These are phyloP conservation scores for Phalangium opilio DNA, from an alignment of 2,888 invertebrate species.

Conservation along the genomic window DNA sequence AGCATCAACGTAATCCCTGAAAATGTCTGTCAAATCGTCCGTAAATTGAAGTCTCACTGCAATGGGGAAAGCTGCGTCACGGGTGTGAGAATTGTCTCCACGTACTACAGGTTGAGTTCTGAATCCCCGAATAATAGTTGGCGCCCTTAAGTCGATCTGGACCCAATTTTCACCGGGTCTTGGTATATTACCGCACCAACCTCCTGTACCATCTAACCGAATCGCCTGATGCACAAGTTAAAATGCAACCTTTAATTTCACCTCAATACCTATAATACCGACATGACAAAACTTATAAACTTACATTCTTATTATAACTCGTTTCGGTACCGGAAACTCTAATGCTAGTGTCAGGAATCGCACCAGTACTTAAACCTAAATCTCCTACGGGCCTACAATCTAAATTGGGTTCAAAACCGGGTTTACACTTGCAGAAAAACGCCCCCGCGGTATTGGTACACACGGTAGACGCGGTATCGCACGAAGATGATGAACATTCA, in stretches of 20 bases:
- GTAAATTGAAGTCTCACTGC: slow-evolving; percentile 77
- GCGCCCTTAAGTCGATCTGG: slow-evolving; percentile 61
- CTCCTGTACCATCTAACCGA: slow-evolving; percentile 56
- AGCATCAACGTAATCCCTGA: slow-evolving; percentile 80
- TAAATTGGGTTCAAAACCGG: slow-evolving; percentile 21
- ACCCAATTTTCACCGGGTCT: slow-evolving; percentile 83
- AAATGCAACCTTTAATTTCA: too few relatives aligned
- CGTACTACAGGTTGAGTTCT: slow-evolving; percentile 50
- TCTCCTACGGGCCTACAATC: slow-evolving; percentile 83
- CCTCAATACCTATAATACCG: too few relatives aligned
- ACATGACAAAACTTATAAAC: neutral
- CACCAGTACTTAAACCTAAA: slow-evolving; percentile 70
- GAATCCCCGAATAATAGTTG: slow-evolving; percentile 75
- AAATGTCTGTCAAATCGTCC: slow-evolving; percentile 71
- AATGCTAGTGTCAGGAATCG: slow-evolving; percentile 77
- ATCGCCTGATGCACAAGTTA: too few relatives aligned
- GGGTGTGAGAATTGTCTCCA: slow-evolving; percentile 51
- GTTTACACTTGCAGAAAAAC: slow-evolving; percentile 70
- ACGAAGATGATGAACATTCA: slow-evolving; percentile 70
- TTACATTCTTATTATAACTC: slow-evolving; percentile 64
- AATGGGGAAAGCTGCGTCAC: slow-evolving; percentile 82
- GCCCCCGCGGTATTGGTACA: slow-evolving; percentile 69
- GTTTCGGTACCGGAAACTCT: slow-evolving; percentile 64
- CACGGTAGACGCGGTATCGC: slow-evolving; percentile 76
- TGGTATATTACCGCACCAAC: slow-evolving; percentile 76